These are phyloP conservation scores for Oreochromis niloticus DNA, from an alignment of 2,113 vertebrate species.

Conservation along the genomic window DNA sequence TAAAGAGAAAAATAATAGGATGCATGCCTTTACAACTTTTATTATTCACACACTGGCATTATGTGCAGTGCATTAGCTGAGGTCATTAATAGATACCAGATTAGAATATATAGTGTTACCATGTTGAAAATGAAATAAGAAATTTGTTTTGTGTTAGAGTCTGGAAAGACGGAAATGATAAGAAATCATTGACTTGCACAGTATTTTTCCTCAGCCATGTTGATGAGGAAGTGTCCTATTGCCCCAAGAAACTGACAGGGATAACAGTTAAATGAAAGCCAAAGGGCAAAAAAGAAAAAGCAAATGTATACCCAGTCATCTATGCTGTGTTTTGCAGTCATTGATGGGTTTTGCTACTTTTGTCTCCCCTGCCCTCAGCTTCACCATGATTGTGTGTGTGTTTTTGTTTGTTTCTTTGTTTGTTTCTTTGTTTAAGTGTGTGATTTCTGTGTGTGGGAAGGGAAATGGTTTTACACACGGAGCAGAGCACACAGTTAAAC, in stretches of 20 bases:
- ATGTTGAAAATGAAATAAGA: neutral
- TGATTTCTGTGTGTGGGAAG: neutral
- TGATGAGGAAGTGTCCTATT: neutral
- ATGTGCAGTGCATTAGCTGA: neutral
- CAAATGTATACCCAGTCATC: neutral
- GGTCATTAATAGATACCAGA: neutral
- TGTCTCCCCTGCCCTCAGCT: neutral
- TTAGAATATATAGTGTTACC: neutral
- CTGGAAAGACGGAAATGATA: neutral
- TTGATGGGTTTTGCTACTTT: neutral
- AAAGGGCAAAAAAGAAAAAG: fast-evolving
- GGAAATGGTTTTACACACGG: neutral
- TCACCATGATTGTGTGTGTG: neutral
- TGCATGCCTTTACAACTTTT: neutral
- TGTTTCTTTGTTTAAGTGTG: neutral
- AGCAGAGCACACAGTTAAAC: neutral
- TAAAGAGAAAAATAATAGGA: neutral
- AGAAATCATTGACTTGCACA: neutral
- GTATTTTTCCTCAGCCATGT: neutral
- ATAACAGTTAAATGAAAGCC: neutral
- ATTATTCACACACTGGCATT: neutral
- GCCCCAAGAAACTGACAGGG: neutral
- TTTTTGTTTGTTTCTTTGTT: neutral
- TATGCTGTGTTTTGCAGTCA: neutral
- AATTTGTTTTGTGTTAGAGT: neutral